These are phyloP conservation scores for Astreopora myriophthalma DNA, from an alignment of 64 coral and sea anemone genomes.

Conservation along the genomic window DNA sequence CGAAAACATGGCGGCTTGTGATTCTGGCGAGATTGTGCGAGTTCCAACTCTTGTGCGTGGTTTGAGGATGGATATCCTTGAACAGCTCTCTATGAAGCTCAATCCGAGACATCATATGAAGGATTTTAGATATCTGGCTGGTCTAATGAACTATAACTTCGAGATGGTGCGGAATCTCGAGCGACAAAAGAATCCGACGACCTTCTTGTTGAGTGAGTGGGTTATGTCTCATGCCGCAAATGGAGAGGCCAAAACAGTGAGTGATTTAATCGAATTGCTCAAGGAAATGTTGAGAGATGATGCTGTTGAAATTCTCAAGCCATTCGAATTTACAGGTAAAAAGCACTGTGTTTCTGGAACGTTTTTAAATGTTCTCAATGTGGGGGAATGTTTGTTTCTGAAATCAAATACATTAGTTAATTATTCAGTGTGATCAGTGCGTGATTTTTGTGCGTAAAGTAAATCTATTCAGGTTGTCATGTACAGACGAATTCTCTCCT, in stretches of 20 bases:
- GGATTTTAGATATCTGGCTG: slow-evolving; percentile 87
- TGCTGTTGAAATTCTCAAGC: slow-evolving; percentile 80
- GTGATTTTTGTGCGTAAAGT: not conserved
- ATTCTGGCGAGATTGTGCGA: not conserved
- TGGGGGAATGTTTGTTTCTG: not conserved
- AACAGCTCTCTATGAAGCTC: slow-evolving; percentile 77
- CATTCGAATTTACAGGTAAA: slow-evolving; percentile 83
- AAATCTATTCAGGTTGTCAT: not conserved
- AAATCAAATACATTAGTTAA: not conserved
- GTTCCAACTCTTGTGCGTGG: not conserved
- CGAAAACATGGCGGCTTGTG: not conserved
- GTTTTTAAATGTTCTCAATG: not conserved
- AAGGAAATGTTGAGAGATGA: slow-evolving; percentile 84
- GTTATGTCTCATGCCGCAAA: slow-evolving; percentile 18
- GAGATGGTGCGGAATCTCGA: slow-evolving; percentile 81
- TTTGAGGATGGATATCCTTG: slow-evolving; percentile 61
- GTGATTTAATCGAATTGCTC: slow-evolving; percentile 61
- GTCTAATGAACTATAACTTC: slow-evolving; percentile 80
- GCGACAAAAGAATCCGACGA: slow-evolving; percentile 66
- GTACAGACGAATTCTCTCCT: not conserved
- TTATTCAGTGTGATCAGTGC: not conserved
- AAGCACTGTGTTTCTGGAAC: not conserved
- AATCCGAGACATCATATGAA: slow-evolving; percentile 86
- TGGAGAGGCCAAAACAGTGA: slow-evolving; percentile 77
- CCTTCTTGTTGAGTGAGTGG: slow-evolving; percentile 66